These are phyloP conservation scores for Anastrepha ludens DNA, from an alignment of 1,140 invertebrate species.

Conservation along the genomic window DNA sequence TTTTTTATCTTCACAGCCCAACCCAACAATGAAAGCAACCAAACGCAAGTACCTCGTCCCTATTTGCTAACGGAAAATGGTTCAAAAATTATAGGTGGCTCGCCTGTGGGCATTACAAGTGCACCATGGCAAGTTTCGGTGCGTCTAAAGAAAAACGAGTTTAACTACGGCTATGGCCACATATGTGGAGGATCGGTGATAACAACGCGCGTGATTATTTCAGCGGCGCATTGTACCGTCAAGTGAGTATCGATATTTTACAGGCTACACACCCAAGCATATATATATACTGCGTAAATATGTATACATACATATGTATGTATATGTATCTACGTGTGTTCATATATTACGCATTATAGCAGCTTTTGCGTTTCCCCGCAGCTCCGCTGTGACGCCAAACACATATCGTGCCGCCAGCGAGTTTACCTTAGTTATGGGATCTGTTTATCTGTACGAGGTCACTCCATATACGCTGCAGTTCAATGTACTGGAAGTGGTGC, in stretches of 20 bases:
- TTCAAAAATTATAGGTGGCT: slow-evolving; percentile 64
- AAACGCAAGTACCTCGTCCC: not conserved
- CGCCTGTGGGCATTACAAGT: slow-evolving; percentile 53
- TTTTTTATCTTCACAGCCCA: slow-evolving; percentile 21
- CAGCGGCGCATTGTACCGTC: slow-evolving; percentile 80
- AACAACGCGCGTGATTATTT: slow-evolving; percentile 76
- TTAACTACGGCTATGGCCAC: slow-evolving; percentile 70
- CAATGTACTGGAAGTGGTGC: slow-evolving; percentile 62
- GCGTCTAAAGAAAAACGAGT: slow-evolving; percentile 60
- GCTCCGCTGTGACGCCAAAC: slow-evolving; percentile 39
- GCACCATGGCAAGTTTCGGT: slow-evolving; percentile 66
- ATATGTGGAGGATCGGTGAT: slow-evolving; percentile 79
- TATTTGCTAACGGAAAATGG: slow-evolving; percentile 46
- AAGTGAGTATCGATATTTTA: slow-evolving; percentile 59
- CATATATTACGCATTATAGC: not conserved
- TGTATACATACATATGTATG: not conserved
- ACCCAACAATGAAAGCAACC: not conserved
- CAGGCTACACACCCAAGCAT: not conserved
- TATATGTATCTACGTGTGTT: not conserved
- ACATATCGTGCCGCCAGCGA: slow-evolving; percentile 62
- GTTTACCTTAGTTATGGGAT: slow-evolving; percentile 65
- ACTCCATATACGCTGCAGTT: slow-evolving; percentile 59
- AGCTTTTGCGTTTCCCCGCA: slow-evolving; percentile 44
- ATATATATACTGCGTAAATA: not conserved
- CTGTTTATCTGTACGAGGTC: slow-evolving; percentile 56